Base-by-base conservation (phyloP, 2,113 vertebrate species). In the Heterochromis multidens region DNA sequence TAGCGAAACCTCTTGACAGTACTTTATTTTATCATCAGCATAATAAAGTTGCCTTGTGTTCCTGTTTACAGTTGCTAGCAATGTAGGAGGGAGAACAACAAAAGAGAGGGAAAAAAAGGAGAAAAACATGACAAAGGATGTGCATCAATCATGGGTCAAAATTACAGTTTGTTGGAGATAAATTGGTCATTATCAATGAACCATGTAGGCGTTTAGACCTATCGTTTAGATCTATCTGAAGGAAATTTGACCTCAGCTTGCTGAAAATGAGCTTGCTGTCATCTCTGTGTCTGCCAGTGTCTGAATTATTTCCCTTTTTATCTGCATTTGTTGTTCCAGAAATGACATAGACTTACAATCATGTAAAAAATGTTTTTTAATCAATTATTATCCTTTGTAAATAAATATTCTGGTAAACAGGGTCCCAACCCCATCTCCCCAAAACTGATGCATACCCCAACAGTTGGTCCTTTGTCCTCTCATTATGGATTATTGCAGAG, bases 401-500 rank as follows among this genome's bases (percentile, higher is more conserved):
- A 79, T 6, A 83, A 87, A 59, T 78, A 35, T 77, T 25, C 5
- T 19, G 8, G 1, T n/a, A 40, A 35, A 33, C 29, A 52, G 7
- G 23, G 21, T 9, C 61, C 80, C 82, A 17, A 12, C 74, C 58
- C 87, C 87, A 81, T 23, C 46, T 35, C 87, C 27, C 7, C 2
- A 21, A 59, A 87, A 74, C 2, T 3, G 29, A 81, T 37, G 78
- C 85, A 81, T 58, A 79, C 49, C 86, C 78, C 62, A 84, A 52
- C 82, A 84, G 92, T 82, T 40, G 89, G 80, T 58, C 87, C 84
- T 94, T 95, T 95, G 93, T 95, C 85, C 89, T 92, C 77, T 81
- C 80, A 85, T 95, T 95, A 94, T 95, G 92, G 91, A 94, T 94
- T 93, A 92, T 92, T 89, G 80, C 58, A 88, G 52, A 49, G 77